phyloP scores from a whole-genome alignment of 2,113 vertebrate genomes.

The Oryzias curvinotus region DNA sequence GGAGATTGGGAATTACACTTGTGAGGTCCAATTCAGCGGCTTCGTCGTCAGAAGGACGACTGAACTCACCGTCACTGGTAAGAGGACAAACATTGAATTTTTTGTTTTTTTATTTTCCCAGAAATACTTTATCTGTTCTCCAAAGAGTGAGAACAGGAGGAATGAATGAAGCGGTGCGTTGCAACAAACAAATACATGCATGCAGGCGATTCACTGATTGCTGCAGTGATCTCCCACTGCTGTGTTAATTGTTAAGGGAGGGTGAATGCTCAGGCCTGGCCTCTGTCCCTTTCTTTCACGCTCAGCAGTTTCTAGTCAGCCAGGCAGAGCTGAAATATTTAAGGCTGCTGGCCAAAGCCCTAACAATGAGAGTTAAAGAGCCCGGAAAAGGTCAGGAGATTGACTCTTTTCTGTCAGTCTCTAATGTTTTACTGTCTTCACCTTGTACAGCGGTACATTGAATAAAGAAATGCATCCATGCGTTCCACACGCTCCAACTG shows the following conservation, averaged over 20 bases:
- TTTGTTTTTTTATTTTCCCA: no score
- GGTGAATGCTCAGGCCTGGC: constrained; percentile 53
- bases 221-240: constrained; percentile 56
- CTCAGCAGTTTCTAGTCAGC: constrained; percentile 65
- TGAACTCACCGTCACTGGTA: constrained; percentile 92
- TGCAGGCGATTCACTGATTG: constrained; percentile 38
- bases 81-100: constrained; percentile 17
- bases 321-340: constrained; percentile 67
- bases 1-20: constrained; percentile 98
- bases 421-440: constrained; percentile 18
- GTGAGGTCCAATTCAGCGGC: constrained; percentile 90
- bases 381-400: constrained; percentile 63
- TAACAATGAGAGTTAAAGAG: constrained; percentile 53
- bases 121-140: not conserved
- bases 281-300: constrained; percentile 40
- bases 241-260: constrained; percentile 65
- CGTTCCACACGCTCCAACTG: constrained; percentile 14
- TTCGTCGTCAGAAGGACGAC: constrained; percentile 93
- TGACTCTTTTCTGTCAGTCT: constrained; percentile 36
- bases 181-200: constrained; percentile 30
- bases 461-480: constrained; percentile 33
- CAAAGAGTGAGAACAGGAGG: not conserved
- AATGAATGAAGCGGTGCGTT: not conserved
- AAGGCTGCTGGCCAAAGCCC: constrained; percentile 61
- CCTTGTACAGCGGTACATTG: constrained; percentile 21